These are phyloP conservation scores for Dasyornis broadbenti DNA, from an alignment of 2,113 vertebrate species.

Conservation along the genomic window DNA sequence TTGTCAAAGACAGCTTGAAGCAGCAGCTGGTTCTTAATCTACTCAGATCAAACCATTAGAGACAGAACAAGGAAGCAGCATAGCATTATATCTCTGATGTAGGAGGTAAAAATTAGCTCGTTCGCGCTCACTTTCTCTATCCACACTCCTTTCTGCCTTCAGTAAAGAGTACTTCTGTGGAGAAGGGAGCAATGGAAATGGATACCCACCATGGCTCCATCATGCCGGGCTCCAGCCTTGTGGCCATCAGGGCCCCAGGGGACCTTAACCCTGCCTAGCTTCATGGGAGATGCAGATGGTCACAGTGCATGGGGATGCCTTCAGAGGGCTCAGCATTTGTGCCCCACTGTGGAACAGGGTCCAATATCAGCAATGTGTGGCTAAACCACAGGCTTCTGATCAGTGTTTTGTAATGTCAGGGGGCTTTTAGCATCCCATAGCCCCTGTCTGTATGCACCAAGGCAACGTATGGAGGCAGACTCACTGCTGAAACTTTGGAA, in stretches of 20 bases:
- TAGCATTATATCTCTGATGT: not conserved
- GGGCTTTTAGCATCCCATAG: not conserved
- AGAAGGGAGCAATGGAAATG: not conserved
- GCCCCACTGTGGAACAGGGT: not conserved
- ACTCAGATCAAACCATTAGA: not conserved
- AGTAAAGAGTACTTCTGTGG: not conserved
- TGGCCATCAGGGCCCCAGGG: accelerated
- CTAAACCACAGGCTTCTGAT: not conserved
- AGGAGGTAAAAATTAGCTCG: not conserved
- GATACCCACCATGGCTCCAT: not conserved
- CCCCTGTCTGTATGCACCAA: accelerated
- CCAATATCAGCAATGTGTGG: accelerated
- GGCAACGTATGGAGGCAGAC: not conserved
- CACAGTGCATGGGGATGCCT: accelerated
- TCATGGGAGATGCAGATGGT: accelerated
- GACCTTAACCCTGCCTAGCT: not conserved
- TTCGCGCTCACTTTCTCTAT: not conserved
- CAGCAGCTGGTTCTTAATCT: not conserved
- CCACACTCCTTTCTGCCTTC: not conserved
- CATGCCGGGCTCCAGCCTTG: not conserved
- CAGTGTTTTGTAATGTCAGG: not conserved
- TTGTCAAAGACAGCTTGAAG: not conserved
- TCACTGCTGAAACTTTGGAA: not conserved
- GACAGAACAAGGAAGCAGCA: not conserved
- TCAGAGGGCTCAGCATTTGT: not conserved